Evolutionary conservation across 1,140 invertebrate species (phyloP).

Genomic region (Tetramorium alpestre): DNA sequence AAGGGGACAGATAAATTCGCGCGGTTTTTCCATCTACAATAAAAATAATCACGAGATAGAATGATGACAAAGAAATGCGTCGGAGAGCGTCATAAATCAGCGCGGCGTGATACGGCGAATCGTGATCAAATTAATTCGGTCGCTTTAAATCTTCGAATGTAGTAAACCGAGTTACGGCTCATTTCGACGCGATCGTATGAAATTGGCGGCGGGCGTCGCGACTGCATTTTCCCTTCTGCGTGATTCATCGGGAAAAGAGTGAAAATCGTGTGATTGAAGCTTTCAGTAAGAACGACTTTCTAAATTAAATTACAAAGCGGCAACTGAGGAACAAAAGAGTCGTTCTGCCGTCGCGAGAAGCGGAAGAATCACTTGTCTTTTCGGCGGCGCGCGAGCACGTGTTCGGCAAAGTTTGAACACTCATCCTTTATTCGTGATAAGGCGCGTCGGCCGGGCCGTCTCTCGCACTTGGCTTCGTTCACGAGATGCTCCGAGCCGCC

Average conservation of each 20-base stretch:
- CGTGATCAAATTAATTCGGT: constrained; percentile 42
- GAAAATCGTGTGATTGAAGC: neutral
- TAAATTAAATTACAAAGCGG: neutral
- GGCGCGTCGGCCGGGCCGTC: constrained; percentile 39
- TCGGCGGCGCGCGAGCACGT: constrained; percentile 37
- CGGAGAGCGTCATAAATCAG: neutral
- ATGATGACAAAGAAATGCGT: constrained; percentile 1
- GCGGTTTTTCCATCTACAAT: constrained; percentile 53
- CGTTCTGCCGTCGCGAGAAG: too few relatives aligned
- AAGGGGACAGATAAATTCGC: constrained; percentile 62
- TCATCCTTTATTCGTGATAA: constrained; percentile 67
- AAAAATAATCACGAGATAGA: constrained; percentile 64
- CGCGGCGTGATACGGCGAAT: neutral
- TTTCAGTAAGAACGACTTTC: neutral
- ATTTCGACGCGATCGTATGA: constrained; percentile 26
- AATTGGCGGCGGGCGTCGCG: constrained; percentile 21
- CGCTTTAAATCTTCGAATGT: constrained; percentile 23
- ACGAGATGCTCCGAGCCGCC: neutral
- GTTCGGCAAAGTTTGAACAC: constrained; percentile 52
- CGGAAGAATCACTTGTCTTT: constrained; percentile 35
- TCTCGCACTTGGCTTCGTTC: constrained; percentile 44
- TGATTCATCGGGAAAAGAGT: neutral
- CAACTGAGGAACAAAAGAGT: neutral
- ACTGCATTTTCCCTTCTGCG: neutral
- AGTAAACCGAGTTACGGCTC: constrained; percentile 33